Base-by-base conservation (phyloP, 2,797 vertebrate genomes). In the Mycteria americana region DNA sequence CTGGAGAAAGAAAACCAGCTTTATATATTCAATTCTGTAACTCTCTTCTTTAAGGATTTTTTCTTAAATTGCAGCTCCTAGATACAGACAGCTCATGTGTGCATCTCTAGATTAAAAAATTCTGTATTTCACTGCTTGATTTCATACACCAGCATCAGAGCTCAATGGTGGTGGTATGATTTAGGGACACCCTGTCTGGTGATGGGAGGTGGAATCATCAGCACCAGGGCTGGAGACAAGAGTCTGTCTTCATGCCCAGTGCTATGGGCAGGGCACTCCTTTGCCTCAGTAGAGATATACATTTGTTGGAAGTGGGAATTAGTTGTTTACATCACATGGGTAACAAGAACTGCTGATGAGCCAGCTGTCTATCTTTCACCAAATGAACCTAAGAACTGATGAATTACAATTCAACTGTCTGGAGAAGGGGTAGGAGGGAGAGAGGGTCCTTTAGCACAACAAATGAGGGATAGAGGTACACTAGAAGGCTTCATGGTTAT, bases 401-500 rank as follows among this genome's bases (percentile, higher is more conserved):
- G 39, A 92, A 79, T 70, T 95, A 41, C 12, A 81, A 25, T 70
- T 45, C 28, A 65, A 0, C 46, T 69, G 3, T 54, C 18, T 82
- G 21, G 50, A 56, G 76, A 74, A 88, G 14, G 30, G 5, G 5
- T 35, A 30, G 18, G 37, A 88, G 4, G 25, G 25, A 78, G 50
- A 39, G 8, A 33, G 6, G 0, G 0, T 64, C 25, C 8, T 68
- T 72, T 59, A 28, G 6, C 24, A 51, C 0, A 2, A 33, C 4
- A 83, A 73, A n/a, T 50, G 24, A 39, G 5, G 28, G 28, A 19
- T 9, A 59, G 41, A 81, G 14, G 31, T 64, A 4, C 5, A 15
- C 7, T 41, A 46, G 54, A 65, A 53, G 19, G 5, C 16, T 67
- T 82, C 5, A 4, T 46, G 30, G 18, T 9, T 56, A 21, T 60